phyloP scores from a whole-genome alignment of 2,888 invertebrate genomes.

The Athalia cordata region DNA sequence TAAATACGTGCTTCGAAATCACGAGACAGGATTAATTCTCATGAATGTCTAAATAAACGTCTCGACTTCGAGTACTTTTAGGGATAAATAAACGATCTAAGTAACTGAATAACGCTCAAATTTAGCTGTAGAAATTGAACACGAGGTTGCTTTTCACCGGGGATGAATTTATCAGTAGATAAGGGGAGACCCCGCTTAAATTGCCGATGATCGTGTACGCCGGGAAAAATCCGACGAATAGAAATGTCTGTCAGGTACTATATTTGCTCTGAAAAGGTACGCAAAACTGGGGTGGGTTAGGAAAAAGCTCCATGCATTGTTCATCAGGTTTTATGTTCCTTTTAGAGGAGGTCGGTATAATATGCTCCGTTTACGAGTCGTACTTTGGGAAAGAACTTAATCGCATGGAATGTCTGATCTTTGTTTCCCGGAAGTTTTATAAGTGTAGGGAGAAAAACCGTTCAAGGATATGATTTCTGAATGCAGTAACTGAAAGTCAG shows the following conservation, averaged over 20 bases:
- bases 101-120: background rate
- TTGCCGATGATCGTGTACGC: too few relatives aligned
- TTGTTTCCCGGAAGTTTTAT: background rate
- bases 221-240: background rate
- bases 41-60: too few relatives aligned
- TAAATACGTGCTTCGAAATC: slow-evolving; percentile 60
- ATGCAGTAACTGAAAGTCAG: slow-evolving; percentile 1
- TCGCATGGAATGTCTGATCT: background rate
- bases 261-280: background rate
- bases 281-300: too few relatives aligned
- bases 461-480: too few relatives aligned
- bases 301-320: slow-evolving; percentile 7
- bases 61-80: background rate
- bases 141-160: background rate
- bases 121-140: background rate
- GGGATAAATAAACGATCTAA: too few relatives aligned
- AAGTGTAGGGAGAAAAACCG: background rate
- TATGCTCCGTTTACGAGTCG: background rate
- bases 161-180: background rate
- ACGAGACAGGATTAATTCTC: slow-evolving; percentile 43
- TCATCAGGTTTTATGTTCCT: background rate
- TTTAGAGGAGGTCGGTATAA: background rate
- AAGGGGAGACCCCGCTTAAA: too few relatives aligned
- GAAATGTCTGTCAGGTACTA: background rate
- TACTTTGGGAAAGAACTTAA: background rate